Evolutionary conservation across 53 echinoderm and acorn worm genomes (phyloP), one percentile per base, ranked within the genome.

Genomic region (Arbacia lixula): DNA sequence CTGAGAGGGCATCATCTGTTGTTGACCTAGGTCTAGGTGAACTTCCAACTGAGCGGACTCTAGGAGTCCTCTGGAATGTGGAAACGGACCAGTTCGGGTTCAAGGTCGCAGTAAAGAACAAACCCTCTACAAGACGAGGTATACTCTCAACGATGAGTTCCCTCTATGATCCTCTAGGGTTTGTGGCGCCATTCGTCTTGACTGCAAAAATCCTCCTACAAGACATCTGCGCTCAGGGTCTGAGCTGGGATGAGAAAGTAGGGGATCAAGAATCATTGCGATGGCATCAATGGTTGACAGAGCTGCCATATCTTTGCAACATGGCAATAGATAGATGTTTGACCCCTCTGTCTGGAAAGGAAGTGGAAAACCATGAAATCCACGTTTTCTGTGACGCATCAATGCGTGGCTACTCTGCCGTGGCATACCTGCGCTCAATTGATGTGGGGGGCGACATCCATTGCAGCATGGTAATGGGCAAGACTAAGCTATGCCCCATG

Each of bases 221-320:
- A 38, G 64, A 71, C n/a, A 56, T 91, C 5, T 76, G 84, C 17
- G 52, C 30, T 24, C 50, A 37, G 55, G 62, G 46, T 43, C 33
- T 88, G 21, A 65, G 66, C 36, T 91, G 92, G 92, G 88, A 91
- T 67, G 74, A 91, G 3, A 24, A 36, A 54, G 36, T 89, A 8
- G 36, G 56, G 14, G 68, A 36, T 5, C 57, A 84, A 26, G 73
- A 84, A 56, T 21, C 36, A 37, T 4, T n/a, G n/a, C n/a, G n/a
- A 34, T 87, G 87, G 87, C 10, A 38, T 3, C 3, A 32, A 1
- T 87, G 87, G 87, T 12, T 80, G 50, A 21, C 33, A 2, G 87
- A 86, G 10, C 77, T 87, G 3, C 78, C 87, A 20, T 24, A 34
- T 28, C 34, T 87, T 17, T 22, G 39, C 37, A 19, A 16, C 24